A percentile compares a stretch with the other conserved stretches of the same genome.
These are phyloP conservation scores for Acheta domesticus DNA, from an alignment of 2,888 invertebrate genomes.

Conservation along the genomic window DNA sequence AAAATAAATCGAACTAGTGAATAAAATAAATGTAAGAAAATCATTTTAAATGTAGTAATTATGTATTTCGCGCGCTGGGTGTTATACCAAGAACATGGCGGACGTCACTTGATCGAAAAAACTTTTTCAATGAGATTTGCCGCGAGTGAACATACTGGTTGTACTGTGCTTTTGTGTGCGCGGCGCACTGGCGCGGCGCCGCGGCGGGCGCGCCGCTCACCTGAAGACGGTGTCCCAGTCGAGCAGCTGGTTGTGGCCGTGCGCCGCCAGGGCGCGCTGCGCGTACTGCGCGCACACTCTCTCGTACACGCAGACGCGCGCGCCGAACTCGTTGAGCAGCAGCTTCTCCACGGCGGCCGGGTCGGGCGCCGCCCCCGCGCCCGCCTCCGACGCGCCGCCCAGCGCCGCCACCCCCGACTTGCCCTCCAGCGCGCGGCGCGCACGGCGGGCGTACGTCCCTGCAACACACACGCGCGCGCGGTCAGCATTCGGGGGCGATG, in stretches of 20 bases:
- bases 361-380: conserved; percentile 53
- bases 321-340: conserved; percentile 71
- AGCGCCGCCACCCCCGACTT: conserved; percentile 42
- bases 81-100: too few relatives aligned
- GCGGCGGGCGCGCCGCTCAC: conserved; percentile 49
- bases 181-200: too few relatives aligned
- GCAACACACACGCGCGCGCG: conserved; percentile 39
- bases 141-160: too few relatives aligned
- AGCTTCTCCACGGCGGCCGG: conserved; percentile 73
- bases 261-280: conserved; percentile 51
- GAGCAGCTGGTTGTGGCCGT: conserved; percentile 48
- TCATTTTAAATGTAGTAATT: too few relatives aligned
- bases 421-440: conserved; percentile 51
- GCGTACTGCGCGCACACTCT: conserved; percentile 73
- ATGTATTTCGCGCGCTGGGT: too few relatives aligned
- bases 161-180: too few relatives aligned
- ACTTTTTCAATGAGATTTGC: too few relatives aligned
- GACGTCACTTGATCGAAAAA: too few relatives aligned
- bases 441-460: conserved; percentile 70
- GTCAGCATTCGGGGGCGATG: too few relatives aligned
- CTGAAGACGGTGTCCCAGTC: conserved; percentile 77
- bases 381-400: conserved; percentile 40
- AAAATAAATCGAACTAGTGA: too few relatives aligned
- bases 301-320: conserved; percentile 73
- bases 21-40: too few relatives aligned